Percentiles rank a stretch among this genome's conserved stretches.
Evolutionary conservation across 2,888 invertebrate species (phyloP).

Genomic region (Loripinus fragilis): DNA sequence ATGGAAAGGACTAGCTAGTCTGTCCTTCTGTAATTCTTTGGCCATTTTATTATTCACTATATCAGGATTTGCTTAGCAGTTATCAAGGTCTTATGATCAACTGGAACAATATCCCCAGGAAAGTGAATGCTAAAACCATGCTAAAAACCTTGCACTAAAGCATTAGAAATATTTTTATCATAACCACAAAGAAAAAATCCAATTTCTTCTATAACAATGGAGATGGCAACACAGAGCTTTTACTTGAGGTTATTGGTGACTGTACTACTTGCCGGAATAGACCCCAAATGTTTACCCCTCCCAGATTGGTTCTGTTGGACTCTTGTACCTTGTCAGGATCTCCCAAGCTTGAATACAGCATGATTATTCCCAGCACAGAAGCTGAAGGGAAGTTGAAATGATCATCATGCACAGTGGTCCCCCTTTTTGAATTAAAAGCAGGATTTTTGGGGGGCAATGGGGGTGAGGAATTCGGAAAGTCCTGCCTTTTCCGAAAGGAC

Average conservation of each 20-base stretch:
- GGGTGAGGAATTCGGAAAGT: not conserved
- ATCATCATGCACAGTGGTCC: not conserved
- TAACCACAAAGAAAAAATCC: not conserved
- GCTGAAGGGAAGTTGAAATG: not conserved
- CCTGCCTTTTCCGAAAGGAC: not conserved
- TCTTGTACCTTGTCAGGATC: too few species aligned
- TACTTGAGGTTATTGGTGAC: too few species aligned
- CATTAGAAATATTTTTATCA: not conserved
- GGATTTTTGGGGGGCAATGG: not conserved
- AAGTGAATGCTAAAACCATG: slow-evolving; percentile 9
- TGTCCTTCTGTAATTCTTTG: not conserved
- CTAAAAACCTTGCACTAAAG: not conserved
- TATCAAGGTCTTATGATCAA: not conserved
- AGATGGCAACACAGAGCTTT: not conserved
- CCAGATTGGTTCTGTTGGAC: not conserved
- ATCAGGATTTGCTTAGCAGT: not conserved
- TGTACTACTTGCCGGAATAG: too few species aligned
- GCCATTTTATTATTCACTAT: not conserved
- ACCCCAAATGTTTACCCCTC: too few species aligned
- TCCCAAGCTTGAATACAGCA: not conserved
- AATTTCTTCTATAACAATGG: not conserved
- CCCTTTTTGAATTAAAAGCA: slow-evolving; percentile 3
- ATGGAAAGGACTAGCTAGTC: not conserved
- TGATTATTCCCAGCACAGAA: not conserved
- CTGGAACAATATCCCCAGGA: not conserved